Evolutionary conservation across 2,797 vertebrate species (phyloP), one percentile per base, ranked within the genome.

Genomic region (Pseudotriccus pelzelni): DNA sequence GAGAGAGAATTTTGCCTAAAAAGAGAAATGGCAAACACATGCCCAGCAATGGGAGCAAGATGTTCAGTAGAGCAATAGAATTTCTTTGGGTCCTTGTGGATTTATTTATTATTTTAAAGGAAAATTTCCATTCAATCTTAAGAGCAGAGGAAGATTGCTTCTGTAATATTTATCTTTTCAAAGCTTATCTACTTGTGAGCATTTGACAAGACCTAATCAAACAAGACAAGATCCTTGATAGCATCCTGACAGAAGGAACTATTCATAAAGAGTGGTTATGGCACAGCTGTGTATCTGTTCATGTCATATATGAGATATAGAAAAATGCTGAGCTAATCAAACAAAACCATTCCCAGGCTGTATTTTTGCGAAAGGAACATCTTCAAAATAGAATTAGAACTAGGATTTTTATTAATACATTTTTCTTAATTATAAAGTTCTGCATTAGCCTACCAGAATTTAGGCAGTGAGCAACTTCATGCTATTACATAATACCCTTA

Each of bases 151-250:
- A 91, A 80, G 43, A 96, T 63, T 1, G 0, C 15, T 86, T 93
- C 37, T 80, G 49, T 55, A 77, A 39, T 66, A 56, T n/a, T 82
- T 76, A 60, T 90, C 21, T 73, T 92, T 91, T 79, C 47, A 74
- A 94, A 84, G 52, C 44, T 72, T 49, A 25, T 87, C 55, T 80
- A 56, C 62, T 82, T 88, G 16, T 41, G 59, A 90, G 52, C 14
- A 16, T 90, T 84, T 91, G 59, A 79, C 59, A 94, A 94, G 76
- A 37, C 63, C 73, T 90, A 91, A 93, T 95, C 89, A 93, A 93
- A 74, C 44, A 73, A 69, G 82, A 87, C 79, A 94, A 79, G 87
- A 82, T 88, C 55, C 55, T 86, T 92, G 39, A 79, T 76, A 70
- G 37, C 2, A 0, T 77, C 43, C 70, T 88, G 67, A 59, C 69